Percentiles rank a stretch among this genome's conserved stretches.
These are phyloP conservation scores for Brachyhypopomus gauderio DNA, from an alignment of 2,113 vertebrate genomes.

Conservation along the genomic window DNA sequence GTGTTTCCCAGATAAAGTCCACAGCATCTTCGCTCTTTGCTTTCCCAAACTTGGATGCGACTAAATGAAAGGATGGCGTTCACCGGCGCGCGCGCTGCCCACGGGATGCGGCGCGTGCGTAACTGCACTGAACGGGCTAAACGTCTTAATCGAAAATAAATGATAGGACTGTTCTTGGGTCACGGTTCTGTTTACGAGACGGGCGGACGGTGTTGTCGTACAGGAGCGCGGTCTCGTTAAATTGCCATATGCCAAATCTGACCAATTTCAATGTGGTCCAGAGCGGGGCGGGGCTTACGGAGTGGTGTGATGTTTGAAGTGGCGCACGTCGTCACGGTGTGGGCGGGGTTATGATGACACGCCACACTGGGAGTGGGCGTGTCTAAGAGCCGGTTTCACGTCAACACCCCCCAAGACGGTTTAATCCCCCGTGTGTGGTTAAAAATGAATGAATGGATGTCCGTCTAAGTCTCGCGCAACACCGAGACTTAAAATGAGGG, in stretches of 20 bases:
- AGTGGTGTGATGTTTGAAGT: slow-evolving; percentile 76
- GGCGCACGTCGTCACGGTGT: background rate
- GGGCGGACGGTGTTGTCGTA: background rate
- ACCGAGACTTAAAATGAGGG: too few relatives aligned
- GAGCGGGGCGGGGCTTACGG: slow-evolving; percentile 60
- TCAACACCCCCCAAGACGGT: too few relatives aligned
- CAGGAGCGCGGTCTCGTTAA: background rate
- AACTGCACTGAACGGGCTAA: too few relatives aligned
- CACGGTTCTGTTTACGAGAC: background rate
- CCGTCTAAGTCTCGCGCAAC: too few relatives aligned
- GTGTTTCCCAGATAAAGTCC: too few relatives aligned
- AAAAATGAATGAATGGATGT: too few relatives aligned
- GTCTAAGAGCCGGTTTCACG: slow-evolving; percentile 17
- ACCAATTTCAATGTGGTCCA: slow-evolving; percentile 11
- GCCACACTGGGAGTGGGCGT: slow-evolving; percentile 25
- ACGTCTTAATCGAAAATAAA: too few relatives aligned
- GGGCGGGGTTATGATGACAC: slow-evolving; percentile 60
- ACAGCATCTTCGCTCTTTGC: background rate
- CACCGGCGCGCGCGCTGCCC: too few relatives aligned
- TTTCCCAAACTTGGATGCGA: too few relatives aligned
- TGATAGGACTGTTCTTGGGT: too few relatives aligned
- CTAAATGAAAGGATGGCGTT: background rate
- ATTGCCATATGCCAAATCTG: slow-evolving; percentile 16
- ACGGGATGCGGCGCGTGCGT: background rate
- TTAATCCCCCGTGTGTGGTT: too few relatives aligned